These are phyloP conservation scores for Pantherophis alleghaniensis DNA, from an alignment of 2,797 vertebrate species.

Conservation along the genomic window DNA sequence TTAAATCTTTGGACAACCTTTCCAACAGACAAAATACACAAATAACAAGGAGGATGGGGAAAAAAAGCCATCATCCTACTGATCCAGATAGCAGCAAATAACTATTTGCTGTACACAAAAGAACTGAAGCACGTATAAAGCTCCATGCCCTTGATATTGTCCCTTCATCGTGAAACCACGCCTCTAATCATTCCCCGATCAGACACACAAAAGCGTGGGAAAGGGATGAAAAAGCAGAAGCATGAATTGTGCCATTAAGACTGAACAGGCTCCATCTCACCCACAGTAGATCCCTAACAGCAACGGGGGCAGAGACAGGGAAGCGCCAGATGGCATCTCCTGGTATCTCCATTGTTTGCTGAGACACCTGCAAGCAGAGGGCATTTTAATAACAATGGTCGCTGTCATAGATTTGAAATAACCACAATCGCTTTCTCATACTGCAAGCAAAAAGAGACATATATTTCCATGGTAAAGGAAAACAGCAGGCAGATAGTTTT, in stretches of 20 bases:
- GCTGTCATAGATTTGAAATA: background rate
- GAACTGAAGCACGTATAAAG: background rate
- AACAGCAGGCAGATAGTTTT: background rate
- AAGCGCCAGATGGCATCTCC: background rate
- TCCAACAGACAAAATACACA: background rate
- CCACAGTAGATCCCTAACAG: background rate
- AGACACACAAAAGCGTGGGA: background rate
- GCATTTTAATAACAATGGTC: slow-evolving; percentile 10
- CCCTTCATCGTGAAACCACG: background rate
- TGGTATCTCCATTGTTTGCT: background rate
- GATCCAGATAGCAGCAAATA: background rate
- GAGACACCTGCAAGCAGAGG: slow-evolving; percentile 1
- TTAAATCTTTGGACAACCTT: background rate
- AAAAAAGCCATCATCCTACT: background rate
- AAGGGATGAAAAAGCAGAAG: background rate
- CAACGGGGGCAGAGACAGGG: background rate
- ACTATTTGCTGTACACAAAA: background rate
- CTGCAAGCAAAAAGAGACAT: background rate
- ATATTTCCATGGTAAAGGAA: background rate
- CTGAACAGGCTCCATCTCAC: background rate
- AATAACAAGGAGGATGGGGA: background rate
- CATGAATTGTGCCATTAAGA: background rate
- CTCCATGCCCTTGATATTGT: background rate
- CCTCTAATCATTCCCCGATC: background rate
- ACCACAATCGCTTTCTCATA: background rate